phyloP scores from a whole-genome alignment of 2,113 vertebrate genomes.

The Centropus unirufus region DNA sequence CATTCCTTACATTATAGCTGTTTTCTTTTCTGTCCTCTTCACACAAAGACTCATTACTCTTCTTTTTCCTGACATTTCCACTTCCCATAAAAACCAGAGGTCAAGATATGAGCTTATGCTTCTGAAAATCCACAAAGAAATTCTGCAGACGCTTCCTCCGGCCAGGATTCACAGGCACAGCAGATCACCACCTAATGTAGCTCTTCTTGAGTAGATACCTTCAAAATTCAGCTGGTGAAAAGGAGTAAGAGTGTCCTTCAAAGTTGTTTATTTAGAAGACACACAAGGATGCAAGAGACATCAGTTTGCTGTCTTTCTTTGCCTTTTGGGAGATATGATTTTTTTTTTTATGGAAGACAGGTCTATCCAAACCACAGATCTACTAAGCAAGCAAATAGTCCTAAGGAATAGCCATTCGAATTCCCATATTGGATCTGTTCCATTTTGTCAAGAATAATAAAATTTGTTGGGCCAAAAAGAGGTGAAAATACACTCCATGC shows the following conservation, averaged over 20 bases:
- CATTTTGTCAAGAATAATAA: background rate
- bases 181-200: background rate
- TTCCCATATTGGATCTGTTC: background rate
- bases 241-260: background rate
- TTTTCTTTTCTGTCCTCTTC: background rate
- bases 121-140: background rate
- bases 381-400: background rate
- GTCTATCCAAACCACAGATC: rapidly evolving
- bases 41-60: background rate
- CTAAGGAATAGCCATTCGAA: background rate
- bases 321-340: background rate
- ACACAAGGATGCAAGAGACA: background rate
- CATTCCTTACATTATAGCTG: background rate
- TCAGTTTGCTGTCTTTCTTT: background rate
- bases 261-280: background rate
- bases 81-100: background rate
- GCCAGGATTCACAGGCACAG: background rate
- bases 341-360: background rate
- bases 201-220: background rate
- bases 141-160: background rate
- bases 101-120: background rate
- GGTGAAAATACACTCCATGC: background rate
- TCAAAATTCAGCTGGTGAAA: background rate
- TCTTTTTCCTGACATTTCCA: background rate
- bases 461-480: background rate